Percentiles rank a stretch among this genome's conserved stretches.
Evolutionary conservation across 2,888 invertebrate genomes (phyloP).

Genomic region (Pseudococcus longispinus): DNA sequence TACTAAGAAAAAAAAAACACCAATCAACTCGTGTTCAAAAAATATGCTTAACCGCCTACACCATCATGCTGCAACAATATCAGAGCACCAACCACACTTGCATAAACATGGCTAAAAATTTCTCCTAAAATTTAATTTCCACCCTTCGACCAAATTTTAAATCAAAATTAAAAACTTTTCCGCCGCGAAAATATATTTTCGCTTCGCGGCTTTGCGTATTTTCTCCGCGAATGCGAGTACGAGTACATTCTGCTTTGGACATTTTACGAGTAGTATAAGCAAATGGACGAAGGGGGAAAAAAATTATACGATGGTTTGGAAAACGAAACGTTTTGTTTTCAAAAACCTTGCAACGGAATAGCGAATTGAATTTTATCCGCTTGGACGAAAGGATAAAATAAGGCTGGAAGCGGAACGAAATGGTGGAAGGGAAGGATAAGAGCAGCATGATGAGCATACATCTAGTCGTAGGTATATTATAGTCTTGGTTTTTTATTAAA

Average conservation of each 20-base stretch:
- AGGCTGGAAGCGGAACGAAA: neutral
- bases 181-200: conserved; percentile 1
- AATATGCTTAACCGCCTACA: too few relatives aligned
- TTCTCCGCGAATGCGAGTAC: neutral
- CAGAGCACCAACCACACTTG: neutral
- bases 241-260: conserved; percentile 18
- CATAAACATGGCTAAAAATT: neutral
- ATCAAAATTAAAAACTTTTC: conserved; percentile 10
- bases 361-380: conserved; percentile 28
- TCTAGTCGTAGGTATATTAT: neutral
- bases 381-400: conserved; percentile 1
- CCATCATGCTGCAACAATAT: neutral
- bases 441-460: neutral
- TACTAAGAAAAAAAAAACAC: too few relatives aligned
- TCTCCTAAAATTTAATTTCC: conserved; percentile 16
- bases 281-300: neutral
- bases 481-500: neutral
- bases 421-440: neutral
- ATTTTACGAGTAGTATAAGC: neutral
- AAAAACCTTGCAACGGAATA: neutral
- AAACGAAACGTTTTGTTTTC: conserved; percentile 1
- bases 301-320: neutral
- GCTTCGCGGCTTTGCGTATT: neutral
- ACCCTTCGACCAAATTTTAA: neutral
- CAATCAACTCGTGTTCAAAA: too few relatives aligned